Evolutionary conservation across 2,888 invertebrate genomes (phyloP), one percentile per base, ranked within the genome.

Genomic region (Drosophila lutescens): DNA sequence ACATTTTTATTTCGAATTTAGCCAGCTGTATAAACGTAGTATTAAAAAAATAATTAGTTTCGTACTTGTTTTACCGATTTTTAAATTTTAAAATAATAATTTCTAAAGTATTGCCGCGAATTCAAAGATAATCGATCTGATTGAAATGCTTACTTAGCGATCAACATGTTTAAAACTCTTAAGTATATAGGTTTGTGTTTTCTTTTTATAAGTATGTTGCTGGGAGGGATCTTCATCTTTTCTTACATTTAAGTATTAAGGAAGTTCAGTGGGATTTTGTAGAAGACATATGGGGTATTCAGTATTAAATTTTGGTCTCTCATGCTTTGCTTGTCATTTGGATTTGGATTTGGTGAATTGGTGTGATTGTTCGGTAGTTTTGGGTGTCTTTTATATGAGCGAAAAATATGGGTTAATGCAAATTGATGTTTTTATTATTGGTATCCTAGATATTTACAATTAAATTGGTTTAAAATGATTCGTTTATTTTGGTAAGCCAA

Each of bases 401-500:
- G 59, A 63, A 47, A 62, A 34, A 32, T 61, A 49, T 49, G 47
- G 41, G 60, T 61, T 61, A 34, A 62, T 63, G 60, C 62, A 47
- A 41, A 62, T 41, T 59, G 41, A 62, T 61, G 60, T 47, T 32
- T 60, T 61, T 61, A 46, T 62, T 62, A 62, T 46, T 40, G 44
- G 61, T 61, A 62, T 38, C 60, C 60, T 61, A 61, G 59, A 26
- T 60, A 60, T 60, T 59, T 60, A 58, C 58, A 58, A 59, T 57
- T 57, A 59, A 59, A 59, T 58, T 40, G 58, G 40, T 58, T 59
- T 59, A 58, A 59, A 59, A 58, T 59, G 59, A 58, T 59, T 57
- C 9, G 59, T 59, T 59, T 59, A 59, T 57, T 59, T 59, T 57
- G 59, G 57, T 51, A 20, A 51, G 51, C 51, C 51, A 51, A 51